Percentiles rank a stretch among this genome's conserved stretches.
Evolutionary conservation across 2,888 invertebrate species (phyloP).

Genomic region (Sinopyrophorus schimmeli): DNA sequence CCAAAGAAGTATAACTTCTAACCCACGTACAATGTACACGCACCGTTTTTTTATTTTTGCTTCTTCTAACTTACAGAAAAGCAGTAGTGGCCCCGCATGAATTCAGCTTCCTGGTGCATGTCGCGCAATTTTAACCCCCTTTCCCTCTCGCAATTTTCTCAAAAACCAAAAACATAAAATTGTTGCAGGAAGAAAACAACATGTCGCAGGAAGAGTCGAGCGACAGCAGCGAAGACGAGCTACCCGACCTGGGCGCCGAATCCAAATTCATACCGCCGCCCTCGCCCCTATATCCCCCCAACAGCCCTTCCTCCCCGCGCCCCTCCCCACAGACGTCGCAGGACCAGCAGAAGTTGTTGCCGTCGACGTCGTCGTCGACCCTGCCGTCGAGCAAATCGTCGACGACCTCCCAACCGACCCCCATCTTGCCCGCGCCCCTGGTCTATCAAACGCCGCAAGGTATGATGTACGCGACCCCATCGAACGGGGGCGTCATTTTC

Average conservation of each 20-base stretch:
- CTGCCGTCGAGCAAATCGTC: slow-evolving; percentile 24
- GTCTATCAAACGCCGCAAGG: slow-evolving; percentile 56
- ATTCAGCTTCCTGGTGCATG: no score
- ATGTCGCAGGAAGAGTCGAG: slow-evolving; percentile 53
- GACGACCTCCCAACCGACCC: slow-evolving; percentile 36
- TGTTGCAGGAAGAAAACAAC: slow-evolving; percentile 54
- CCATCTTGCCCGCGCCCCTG: slow-evolving; percentile 40
- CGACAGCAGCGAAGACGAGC: slow-evolving; percentile 52
- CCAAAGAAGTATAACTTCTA: no score
- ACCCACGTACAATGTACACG: no score
- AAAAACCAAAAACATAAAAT: no score
- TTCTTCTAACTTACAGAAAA: no score
- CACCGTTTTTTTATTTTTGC: no score
- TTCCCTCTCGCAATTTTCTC: no score
- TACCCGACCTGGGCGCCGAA: slow-evolving; percentile 24
- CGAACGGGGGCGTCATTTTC: slow-evolving; percentile 56
- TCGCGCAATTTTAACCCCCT: no score
- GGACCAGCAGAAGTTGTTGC: slow-evolving; percentile 20
- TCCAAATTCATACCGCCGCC: slow-evolving; percentile 10
- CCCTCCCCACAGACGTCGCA: slow-evolving; percentile 15
- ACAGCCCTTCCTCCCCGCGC: slow-evolving; percentile 24
- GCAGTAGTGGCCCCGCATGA: no score
- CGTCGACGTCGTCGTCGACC: slow-evolving; percentile 31
- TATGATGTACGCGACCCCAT: slow-evolving; percentile 56
- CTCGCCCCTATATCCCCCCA: slow-evolving; percentile 20